Percentiles rank a stretch among this genome's conserved stretches.
phyloP scores from a whole-genome alignment of 2,888 invertebrate genomes.

The Drosophila sordidula region DNA sequence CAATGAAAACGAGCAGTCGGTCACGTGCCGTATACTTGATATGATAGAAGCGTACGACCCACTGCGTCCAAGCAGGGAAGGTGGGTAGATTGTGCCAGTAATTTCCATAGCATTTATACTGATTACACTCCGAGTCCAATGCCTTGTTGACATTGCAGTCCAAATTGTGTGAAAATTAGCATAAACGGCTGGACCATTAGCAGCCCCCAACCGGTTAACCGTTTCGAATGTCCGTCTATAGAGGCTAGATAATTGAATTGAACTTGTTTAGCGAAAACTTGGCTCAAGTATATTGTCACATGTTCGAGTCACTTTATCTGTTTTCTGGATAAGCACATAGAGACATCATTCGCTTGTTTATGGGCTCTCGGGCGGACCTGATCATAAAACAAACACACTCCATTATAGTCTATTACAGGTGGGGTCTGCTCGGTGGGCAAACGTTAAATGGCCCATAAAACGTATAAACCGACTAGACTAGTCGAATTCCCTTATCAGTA shows the following conservation, averaged over 20 bases:
- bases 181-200: slow-evolving; percentile 6
- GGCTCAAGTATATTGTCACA: slow-evolving; percentile 25
- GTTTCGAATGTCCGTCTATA: background rate
- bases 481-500: slow-evolving; percentile 25
- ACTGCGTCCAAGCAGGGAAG: background rate
- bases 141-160: slow-evolving; percentile 32
- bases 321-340: slow-evolving; percentile 29
- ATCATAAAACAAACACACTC: slow-evolving; percentile 9
- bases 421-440: too few relatives aligned
- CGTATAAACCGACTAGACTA: background rate
- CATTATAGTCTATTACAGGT: background rate
- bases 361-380: background rate
- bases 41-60: slow-evolving; percentile 1
- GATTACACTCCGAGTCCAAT: slow-evolving; percentile 42
- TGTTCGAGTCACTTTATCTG: slow-evolving; percentile 13
- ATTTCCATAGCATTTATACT: slow-evolving; percentile 28
- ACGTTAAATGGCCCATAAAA: background rate
- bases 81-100: background rate
- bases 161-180: slow-evolving; percentile 36
- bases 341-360: slow-evolving; percentile 61
- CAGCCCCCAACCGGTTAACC: slow-evolving; percentile 22
- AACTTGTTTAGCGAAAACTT: slow-evolving; percentile 22
- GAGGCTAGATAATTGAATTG: slow-evolving; percentile 35
- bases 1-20: slow-evolving; percentile 8
- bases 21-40: slow-evolving; percentile 52